Evolutionary conservation across 92 coral and sea anemone species (phyloP), one percentile per base, ranked within the genome.

Genomic region (Nematostella vectensis): DNA sequence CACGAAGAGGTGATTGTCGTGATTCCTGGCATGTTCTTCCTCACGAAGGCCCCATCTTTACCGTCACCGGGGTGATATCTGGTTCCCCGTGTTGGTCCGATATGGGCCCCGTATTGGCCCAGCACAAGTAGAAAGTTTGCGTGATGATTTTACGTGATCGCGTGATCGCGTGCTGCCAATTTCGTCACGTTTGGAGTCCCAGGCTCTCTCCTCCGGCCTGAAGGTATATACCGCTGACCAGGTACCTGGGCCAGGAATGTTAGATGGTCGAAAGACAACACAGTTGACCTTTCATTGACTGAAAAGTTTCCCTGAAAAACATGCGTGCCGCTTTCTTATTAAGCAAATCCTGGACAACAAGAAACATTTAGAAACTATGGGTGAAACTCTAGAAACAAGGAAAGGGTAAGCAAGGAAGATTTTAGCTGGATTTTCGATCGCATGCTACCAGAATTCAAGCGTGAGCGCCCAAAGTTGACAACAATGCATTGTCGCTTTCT

Each of bases 201-300:
- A 66, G 72, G 57, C 72, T 25, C 63, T 27, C 72, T 66, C 72
- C 52, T 29, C 39, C 54, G 48, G 48, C 37, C 62, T 57, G 65
- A 68, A 68, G 82, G 82, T 50, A 54, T 68, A 38, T 39, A 70
- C 95, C 95, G 95, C 95, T 85, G 95, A 85, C 95, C 82, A 85
- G 95, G 81, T 60, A 70, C 81, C 72, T 80, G n/a, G 88, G 85
- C 81, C 95, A 82, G 86, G 95, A 82, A 85, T 80, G 86, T 63
- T 67, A 71, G 77, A 75, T 81, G 87, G 95, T 82, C 83, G 83
- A 80, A 70, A 57, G 69, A 68, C 59, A 75, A 80, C 83, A 85
- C 55, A 69, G 75, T 77, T 76, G 95, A 85, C 95, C 94, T 85
- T 80, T 85, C 80, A 73, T 68, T 57, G 86, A 57, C 27, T 24